These are phyloP conservation scores for Artibeus lituratus DNA, from an alignment of 2,797 vertebrate genomes.

Conservation along the genomic window DNA sequence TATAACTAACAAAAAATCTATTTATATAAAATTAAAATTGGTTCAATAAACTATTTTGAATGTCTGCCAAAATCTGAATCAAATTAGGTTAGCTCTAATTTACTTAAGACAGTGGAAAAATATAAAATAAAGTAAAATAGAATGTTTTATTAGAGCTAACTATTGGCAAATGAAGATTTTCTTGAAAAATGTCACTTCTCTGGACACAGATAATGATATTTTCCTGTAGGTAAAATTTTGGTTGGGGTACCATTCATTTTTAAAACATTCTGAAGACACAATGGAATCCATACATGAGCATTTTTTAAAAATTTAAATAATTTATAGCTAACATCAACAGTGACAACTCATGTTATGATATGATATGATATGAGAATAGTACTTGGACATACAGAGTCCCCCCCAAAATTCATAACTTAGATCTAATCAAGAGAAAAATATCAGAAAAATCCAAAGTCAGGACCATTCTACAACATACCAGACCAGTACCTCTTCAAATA, in stretches of 20 bases:
- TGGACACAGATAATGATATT: background rate
- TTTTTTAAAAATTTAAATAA: background rate
- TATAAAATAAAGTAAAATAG: slow-evolving; percentile 33
- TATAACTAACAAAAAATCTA: background rate
- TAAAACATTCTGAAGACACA: background rate
- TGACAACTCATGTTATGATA: background rate
- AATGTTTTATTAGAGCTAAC: background rate
- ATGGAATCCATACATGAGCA: background rate
- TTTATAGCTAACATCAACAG: background rate
- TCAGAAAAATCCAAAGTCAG: background rate
- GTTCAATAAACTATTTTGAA: background rate
- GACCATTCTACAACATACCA: background rate
- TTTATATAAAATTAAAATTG: slow-evolving; percentile 4
- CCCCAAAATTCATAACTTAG: background rate
- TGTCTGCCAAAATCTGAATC: background rate
- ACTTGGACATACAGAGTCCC: background rate
- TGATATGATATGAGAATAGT: background rate
- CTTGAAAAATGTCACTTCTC: background rate
- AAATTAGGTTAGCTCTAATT: background rate
- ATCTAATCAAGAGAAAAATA: background rate
- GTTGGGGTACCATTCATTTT: background rate
- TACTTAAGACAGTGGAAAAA: background rate
- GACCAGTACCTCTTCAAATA: background rate
- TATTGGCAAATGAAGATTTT: background rate
- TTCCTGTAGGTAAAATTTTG: background rate